Conservation (phyloP, 2,888 invertebrate species). For the Epirrhoe alternata region DNA sequence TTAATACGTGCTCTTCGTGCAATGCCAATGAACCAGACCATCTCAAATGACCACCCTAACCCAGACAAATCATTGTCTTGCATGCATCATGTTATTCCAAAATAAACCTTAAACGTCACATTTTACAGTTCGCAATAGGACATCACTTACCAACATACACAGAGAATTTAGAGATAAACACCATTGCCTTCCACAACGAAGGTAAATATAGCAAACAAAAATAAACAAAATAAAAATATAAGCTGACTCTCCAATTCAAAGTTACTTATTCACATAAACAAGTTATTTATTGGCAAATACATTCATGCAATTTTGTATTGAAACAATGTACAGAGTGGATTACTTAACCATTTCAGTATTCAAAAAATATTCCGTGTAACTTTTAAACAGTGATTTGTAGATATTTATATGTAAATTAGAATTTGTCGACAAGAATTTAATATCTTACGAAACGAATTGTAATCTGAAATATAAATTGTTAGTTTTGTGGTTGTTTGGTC, state of each 20-base stretch:
- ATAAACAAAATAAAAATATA: conserved; percentile 58
- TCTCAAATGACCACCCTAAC: conserved; percentile 54
- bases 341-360: conserved; percentile 4
- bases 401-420: conserved; percentile 6
- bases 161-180: conserved; percentile 61
- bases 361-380: conserved; percentile 2
- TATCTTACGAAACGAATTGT: conserved; percentile 10
- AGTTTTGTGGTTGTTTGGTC: conserved; percentile 16
- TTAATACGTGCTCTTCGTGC: conserved; percentile 66
- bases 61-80: conserved; percentile 49
- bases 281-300: conserved; percentile 83
- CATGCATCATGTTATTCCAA: conserved; percentile 60
- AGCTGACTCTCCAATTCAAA: conserved; percentile 62
- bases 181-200: conserved; percentile 55
- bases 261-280: conserved; percentile 52
- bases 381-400: conserved; percentile 14
- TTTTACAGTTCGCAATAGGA: conserved; percentile 50
- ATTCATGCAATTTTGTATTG: conserved; percentile 67
- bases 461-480: conserved; percentile 27
- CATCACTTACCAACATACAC: conserved; percentile 70
- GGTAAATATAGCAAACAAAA: conserved; percentile 77
- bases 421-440: conserved; percentile 21
- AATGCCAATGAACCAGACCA: conserved; percentile 58
- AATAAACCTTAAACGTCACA: conserved; percentile 40
- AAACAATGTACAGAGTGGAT: conserved; percentile 20